Evolutionary conservation across 1,140 invertebrate genomes (phyloP), one percentile per base, ranked within the genome.

Genomic region (Lasioglossum baleicum): DNA sequence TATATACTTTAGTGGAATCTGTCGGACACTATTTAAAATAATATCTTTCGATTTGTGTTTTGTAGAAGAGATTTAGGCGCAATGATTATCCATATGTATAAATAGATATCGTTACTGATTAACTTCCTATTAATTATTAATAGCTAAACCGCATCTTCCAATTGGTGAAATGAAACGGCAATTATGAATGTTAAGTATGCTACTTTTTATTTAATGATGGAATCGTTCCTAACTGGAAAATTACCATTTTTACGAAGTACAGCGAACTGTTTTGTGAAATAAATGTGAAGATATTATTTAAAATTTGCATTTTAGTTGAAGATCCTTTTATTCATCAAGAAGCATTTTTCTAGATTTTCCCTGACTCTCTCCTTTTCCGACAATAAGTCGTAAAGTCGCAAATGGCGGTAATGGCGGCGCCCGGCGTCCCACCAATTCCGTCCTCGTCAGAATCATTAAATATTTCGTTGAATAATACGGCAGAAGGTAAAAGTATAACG

Each of bases 401-500:
- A 58, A n/a, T 58, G n/a, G 8, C 56, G 7, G 7, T 58, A n/a
- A 58, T 58, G 56, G 7, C 17, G 17, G 7, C n/a, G 20, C 17
- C 5, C 7, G 17, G 17, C 56, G 17, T 58, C 20, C 20, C 56
- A n/a, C 17, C 56, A 58, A n/a, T 58, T 8, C n/a, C 56, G 7
- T 58, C 20, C 7, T 6, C 56, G 2, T 5, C 20, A 58, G 56
- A n/a, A 8, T 20, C 20, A 58, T 58, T n/a, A 58, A 58, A n/a
- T 8, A 31, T 10, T 63, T 35, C 26, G 5, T 13, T 13, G 26
- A 35, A 31, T 15, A 63, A 17, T 63, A 31, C 26, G 61, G 11
- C 4, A 63, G 17, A 31, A 35, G 15, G 26, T 63, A 35, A 63
- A 63, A 44, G 20, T 35, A 53, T 75, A 75, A 75, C 40, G 31